Evolutionary conservation across 2,797 vertebrate species (phyloP), one percentile per base, ranked within the genome.

Genomic region (Esox masquinongy): DNA sequence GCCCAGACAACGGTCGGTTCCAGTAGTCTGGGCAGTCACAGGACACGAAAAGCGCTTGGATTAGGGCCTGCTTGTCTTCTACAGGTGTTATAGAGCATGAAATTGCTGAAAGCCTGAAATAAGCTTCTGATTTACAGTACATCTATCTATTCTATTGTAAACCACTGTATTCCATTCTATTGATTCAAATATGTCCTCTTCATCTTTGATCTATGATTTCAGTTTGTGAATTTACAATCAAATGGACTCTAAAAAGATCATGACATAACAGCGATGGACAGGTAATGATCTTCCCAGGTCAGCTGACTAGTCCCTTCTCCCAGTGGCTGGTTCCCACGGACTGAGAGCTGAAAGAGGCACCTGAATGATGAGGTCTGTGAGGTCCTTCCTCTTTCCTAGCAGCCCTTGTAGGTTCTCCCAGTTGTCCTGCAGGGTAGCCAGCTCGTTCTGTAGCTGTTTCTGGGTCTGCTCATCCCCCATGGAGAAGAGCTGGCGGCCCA

Each of bases 401-500:
- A 90, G 92, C 66, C 77, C 71, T 51, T 92, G 91, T 0, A 93
- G 92, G 29, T 70, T 77, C 17, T 94, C 94, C 97, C 97, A 99
- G 2, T 79, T 81, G 51, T 95, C 91, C 88, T 94, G 95, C 81
- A 99, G 88, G 50, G 89, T 81, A 14, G 86, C 86, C 81, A 96
- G 91, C 72, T 95, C 93, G 22, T 72, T 74, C 85, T 94, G 92
- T n/a, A 98, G 79, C 47, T 31, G 84, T 1, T 75, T 39, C 70
- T 91, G 93, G 0, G 92, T 93, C 70, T 93, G 88, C 0, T 87
- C 80, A 16, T 94, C 86, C 0, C 88, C 90, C 71, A 91, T 88
- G 3, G 84, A 79, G 68, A 94, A 92, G 71, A 99, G 77, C 88
- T 96, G 95, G 39, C 93, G 92, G 59, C 96, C 95, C 0, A 91